phyloP scores from a whole-genome alignment of 2,888 invertebrate species.

The Chamaedrilus cognettii region DNA sequence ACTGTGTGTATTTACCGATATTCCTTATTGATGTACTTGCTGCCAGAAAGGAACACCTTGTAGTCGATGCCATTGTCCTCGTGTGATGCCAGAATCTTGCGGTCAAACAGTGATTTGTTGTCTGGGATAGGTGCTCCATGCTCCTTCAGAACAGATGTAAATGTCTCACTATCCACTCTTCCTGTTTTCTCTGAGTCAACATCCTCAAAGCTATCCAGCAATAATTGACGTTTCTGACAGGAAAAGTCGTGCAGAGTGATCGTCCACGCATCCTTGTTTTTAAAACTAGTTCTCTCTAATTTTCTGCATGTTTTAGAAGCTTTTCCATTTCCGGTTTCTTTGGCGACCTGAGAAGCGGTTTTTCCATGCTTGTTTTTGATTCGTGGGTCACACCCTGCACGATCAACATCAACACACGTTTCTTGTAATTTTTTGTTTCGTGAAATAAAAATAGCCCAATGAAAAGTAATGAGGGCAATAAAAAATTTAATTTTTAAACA shows the following conservation, averaged over 20 bases:
- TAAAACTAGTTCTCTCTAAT: conserved; percentile 57
- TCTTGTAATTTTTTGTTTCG: no score
- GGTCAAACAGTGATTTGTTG: no score
- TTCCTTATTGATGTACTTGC: conserved; percentile 58
- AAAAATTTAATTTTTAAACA: no score
- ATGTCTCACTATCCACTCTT: conserved; percentile 47
- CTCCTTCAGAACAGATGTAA: conserved; percentile 47
- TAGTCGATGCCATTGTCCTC: conserved; percentile 53
- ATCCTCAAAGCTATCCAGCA: conserved; percentile 48
- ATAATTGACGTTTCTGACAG: conserved; percentile 41
- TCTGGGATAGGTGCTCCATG: conserved; percentile 47
- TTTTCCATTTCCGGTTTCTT: conserved; percentile 57
- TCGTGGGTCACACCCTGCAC: conserved; percentile 59
- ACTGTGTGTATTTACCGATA: conserved; percentile 46
- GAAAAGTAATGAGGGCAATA: no score
- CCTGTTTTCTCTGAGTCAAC: conserved; percentile 53
- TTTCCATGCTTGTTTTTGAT: conserved; percentile 57
- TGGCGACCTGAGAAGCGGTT: conserved; percentile 52
- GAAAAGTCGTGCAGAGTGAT: conserved; percentile 56
- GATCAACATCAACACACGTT: conserved; percentile 10
- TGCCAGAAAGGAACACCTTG: conserved; percentile 54
- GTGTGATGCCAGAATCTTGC: conserved; percentile 34
- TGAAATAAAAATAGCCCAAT: no score
- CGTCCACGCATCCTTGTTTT: conserved; percentile 56
- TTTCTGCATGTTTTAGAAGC: conserved; percentile 57